Percentiles rank a stretch among this genome's conserved stretches.
Evolutionary conservation across 2,797 vertebrate genomes (phyloP).

Genomic region (Carduelis carduelis): DNA sequence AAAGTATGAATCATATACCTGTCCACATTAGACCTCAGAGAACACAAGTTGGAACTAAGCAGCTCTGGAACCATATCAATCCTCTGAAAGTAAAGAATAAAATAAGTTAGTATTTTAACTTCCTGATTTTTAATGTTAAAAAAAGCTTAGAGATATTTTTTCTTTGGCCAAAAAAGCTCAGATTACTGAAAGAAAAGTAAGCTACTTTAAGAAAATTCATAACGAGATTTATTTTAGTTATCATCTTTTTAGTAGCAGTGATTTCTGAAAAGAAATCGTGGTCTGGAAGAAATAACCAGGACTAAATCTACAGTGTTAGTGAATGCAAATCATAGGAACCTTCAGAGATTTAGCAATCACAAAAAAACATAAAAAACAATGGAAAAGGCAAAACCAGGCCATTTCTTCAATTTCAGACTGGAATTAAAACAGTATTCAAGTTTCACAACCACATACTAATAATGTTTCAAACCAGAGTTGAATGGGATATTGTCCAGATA

Average conservation of each 20-base stretch:
- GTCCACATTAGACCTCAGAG: conserved; percentile 90
- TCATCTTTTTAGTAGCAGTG: background rate
- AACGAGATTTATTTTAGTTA: background rate
- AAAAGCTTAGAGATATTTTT: background rate
- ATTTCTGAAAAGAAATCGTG: background rate
- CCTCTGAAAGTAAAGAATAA: conserved; percentile 79
- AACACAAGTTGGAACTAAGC: conserved; percentile 96
- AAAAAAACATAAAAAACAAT: rapidly evolving
- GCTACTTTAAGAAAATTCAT: background rate
- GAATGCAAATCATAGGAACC: background rate
- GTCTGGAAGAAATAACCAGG: background rate
- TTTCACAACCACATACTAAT: background rate
- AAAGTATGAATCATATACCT: conserved; percentile 76
- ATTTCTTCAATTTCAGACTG: background rate
- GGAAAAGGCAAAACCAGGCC: background rate
- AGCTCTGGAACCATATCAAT: conserved; percentile 99
- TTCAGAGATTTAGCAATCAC: background rate
- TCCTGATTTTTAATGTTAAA: background rate
- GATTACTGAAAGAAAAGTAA: background rate
- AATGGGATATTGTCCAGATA: background rate
- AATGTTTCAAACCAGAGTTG: background rate
- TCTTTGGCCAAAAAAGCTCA: background rate
- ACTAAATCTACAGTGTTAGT: background rate
- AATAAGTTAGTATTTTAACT: background rate
- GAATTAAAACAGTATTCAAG: background rate